Evolutionary conservation across 2,888 invertebrate genomes (phyloP).

Genomic region (Sussaba pulchella): DNA sequence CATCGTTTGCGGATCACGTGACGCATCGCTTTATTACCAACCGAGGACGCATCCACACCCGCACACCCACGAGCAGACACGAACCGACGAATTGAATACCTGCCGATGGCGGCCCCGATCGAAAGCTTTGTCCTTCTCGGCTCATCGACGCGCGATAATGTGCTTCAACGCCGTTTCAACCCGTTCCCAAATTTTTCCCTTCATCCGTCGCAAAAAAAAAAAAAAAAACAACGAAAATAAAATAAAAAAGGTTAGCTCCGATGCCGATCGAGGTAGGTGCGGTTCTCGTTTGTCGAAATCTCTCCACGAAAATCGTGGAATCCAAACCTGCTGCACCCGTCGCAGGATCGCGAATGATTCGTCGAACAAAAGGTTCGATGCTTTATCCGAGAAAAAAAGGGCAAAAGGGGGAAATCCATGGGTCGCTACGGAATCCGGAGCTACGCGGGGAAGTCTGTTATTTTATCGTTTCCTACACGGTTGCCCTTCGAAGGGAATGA

Average conservation of each 20-base stretch:
- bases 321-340: constrained; percentile 35
- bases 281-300: constrained; percentile 56
- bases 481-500: background rate
- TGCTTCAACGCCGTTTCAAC: constrained; percentile 62
- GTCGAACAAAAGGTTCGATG: constrained; percentile 46
- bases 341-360: constrained; percentile 8
- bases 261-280: constrained; percentile 30
- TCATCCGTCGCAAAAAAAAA: constrained; percentile 60
- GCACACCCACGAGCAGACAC: constrained; percentile 35
- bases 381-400: background rate
- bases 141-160: constrained; percentile 53
- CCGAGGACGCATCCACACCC: constrained; percentile 33
- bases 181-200: constrained; percentile 69
- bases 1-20: constrained; percentile 28
- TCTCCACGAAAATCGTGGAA: constrained; percentile 58
- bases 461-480: constrained; percentile 68
- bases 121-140: constrained; percentile 36
- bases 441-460: constrained; percentile 65
- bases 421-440: too few species aligned
- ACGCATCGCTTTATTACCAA: constrained; percentile 31
- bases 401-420: too few species aligned
- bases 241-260: too few species aligned
- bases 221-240: constrained; percentile 38
- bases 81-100: constrained; percentile 57
- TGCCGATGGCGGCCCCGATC: constrained; percentile 24